phyloP scores from a whole-genome alignment of 2,888 invertebrate species.

The Ormia ochracea region DNA sequence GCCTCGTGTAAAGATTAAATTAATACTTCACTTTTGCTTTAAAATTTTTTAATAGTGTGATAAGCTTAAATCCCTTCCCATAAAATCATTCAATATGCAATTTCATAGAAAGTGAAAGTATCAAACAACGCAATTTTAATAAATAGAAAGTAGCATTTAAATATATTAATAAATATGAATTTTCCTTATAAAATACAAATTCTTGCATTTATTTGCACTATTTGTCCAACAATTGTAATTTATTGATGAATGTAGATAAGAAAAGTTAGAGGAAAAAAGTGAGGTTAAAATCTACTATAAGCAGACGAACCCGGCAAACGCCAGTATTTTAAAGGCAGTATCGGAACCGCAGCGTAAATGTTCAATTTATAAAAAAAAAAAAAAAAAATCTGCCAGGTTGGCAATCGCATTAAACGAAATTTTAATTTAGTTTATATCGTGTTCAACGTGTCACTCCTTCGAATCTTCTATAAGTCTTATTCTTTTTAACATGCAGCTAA shows the following conservation, averaged over 20 bases:
- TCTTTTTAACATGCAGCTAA: conserved; percentile 69
- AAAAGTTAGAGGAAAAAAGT: conserved; percentile 38
- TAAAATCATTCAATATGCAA: too few relatives aligned
- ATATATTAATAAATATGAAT: background rate
- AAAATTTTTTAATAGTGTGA: too few relatives aligned
- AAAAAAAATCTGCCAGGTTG: conserved; percentile 75
- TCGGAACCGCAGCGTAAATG: conserved; percentile 27
- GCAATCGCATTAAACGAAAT: conserved; percentile 75
- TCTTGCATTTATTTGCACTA: background rate
- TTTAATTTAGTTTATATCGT: conserved; percentile 68
- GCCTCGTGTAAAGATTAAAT: too few relatives aligned
- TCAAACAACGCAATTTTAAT: too few relatives aligned
- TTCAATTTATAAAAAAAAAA: conserved; percentile 42
- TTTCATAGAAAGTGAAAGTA: too few relatives aligned
- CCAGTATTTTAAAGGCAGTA: conserved; percentile 41
- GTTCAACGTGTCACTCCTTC: conserved; percentile 53
- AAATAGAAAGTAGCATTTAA: too few relatives aligned
- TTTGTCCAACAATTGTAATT: conserved; percentile 34
- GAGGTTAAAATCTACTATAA: conserved; percentile 60
- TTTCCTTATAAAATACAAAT: background rate
- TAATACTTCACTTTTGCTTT: too few relatives aligned
- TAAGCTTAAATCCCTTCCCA: too few relatives aligned
- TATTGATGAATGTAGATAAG: conserved; percentile 11
- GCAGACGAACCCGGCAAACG: conserved; percentile 59
- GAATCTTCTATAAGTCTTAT: conserved; percentile 65